Conservation (phyloP, 2,113 vertebrate genomes). For the Oreochromis aureus region DNA sequence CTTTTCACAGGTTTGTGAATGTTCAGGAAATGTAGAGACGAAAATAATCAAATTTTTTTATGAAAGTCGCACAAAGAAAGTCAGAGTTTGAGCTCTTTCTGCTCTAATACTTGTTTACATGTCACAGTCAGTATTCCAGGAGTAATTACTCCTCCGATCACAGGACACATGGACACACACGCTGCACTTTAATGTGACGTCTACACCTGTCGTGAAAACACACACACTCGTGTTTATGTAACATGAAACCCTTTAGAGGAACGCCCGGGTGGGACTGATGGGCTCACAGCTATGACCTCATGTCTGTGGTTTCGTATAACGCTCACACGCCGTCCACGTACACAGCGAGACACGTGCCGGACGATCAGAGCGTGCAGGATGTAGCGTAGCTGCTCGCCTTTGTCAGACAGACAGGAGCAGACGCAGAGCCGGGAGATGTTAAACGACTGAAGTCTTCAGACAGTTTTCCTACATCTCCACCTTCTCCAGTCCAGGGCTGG, state of each 20-base stretch:
- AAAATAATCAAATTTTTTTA: neutral
- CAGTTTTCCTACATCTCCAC: neutral
- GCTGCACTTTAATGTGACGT: neutral
- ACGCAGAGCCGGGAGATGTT: neutral
- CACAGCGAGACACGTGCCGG: neutral
- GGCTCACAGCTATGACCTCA: conserved; percentile 21
- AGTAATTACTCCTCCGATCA: neutral
- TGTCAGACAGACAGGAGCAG: neutral
- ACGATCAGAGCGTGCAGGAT: conserved; percentile 18
- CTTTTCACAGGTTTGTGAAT: neutral
- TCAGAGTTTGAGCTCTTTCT: neutral
- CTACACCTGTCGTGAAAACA: neutral
- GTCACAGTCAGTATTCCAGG: neutral
- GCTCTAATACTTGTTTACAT: neutral
- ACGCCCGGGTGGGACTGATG: conserved; percentile 2
- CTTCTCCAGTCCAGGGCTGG: neutral
- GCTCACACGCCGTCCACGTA: neutral
- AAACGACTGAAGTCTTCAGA: neutral
- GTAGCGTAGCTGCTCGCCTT: neutral
- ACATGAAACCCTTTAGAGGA: neutral
- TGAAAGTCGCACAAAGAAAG: neutral
- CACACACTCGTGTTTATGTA: neutral
- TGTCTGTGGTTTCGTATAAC: conserved; percentile 43
- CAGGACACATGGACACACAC: neutral
- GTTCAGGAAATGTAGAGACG: neutral